Percentiles rank a stretch among this genome's conserved stretches.
phyloP scores from a whole-genome alignment of 1,140 invertebrate species.

The Pantala flavescens region DNA sequence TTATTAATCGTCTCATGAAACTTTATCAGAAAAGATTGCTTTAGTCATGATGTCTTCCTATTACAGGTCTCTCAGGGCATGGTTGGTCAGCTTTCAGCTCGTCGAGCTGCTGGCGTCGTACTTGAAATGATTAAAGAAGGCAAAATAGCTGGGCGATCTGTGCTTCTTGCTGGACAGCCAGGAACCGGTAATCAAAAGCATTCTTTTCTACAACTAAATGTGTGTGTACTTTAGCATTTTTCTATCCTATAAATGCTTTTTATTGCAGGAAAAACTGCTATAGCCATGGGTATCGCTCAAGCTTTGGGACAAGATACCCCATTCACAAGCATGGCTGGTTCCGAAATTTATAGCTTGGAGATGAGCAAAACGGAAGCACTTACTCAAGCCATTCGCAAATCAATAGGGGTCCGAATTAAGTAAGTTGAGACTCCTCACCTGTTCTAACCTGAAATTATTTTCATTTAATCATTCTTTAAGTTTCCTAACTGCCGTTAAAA shows the following conservation, averaged over 20 bases:
- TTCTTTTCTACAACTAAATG: too few species aligned
- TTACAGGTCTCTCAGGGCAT: constrained; percentile 83
- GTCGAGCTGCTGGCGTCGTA: constrained; percentile 87
- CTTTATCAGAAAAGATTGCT: too few species aligned
- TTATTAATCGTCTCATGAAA: too few species aligned
- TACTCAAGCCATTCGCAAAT: constrained; percentile 93
- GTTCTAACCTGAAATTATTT: too few species aligned
- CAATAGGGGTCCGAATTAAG: constrained; percentile 96
- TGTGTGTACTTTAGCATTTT: too few species aligned
- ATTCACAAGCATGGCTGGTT: constrained; percentile 95
- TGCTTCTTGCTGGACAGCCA: constrained; percentile 91
- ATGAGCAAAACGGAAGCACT: constrained; percentile 99
- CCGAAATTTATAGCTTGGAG: constrained; percentile 96
- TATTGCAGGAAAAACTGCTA: constrained; percentile 85
- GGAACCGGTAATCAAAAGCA: constrained; percentile 49
- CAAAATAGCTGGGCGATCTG: constrained; percentile 95
- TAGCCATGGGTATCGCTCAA: constrained; percentile 93
- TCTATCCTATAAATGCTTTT: too few species aligned
- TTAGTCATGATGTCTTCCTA: too few species aligned
- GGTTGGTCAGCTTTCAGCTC: constrained; percentile 90
- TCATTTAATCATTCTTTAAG: too few species aligned
- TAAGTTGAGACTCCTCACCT: too few species aligned
- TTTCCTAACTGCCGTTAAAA: too few species aligned
- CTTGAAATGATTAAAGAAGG: constrained; percentile 97
- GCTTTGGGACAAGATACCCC: constrained; percentile 91